These are phyloP conservation scores for Tringa solitaria DNA, from an alignment of 2,113 vertebrate genomes.

Conservation along the genomic window DNA sequence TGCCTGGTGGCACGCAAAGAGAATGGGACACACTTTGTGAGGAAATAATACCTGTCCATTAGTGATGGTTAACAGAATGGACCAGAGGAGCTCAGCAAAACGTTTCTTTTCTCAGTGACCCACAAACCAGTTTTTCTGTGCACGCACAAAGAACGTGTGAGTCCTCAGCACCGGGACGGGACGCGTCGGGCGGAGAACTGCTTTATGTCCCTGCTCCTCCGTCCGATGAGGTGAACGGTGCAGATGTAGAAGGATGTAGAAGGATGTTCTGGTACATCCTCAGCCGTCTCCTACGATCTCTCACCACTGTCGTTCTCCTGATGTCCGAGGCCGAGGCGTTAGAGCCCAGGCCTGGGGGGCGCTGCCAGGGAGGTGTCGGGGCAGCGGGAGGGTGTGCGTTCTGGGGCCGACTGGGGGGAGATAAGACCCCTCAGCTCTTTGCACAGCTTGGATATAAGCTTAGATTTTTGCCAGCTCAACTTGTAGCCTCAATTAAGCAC, in stretches of 20 bases:
- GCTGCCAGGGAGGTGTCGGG: not conserved
- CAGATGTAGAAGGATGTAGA: not conserved
- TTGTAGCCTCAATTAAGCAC: not conserved
- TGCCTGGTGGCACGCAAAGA: not conserved
- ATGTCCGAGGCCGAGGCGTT: not conserved
- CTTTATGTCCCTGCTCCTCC: not conserved
- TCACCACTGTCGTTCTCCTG: not conserved
- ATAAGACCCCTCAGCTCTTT: not conserved
- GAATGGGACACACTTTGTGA: not conserved
- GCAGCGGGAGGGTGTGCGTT: not conserved
- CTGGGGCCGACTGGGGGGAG: not conserved
- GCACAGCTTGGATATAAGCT: not conserved
- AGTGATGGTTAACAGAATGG: not conserved
- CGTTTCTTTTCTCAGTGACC: not conserved
- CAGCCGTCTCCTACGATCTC: fast-evolving
- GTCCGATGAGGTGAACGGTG: not conserved
- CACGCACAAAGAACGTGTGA: not conserved
- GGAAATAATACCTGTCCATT: not conserved
- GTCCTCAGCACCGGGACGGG: not conserved
- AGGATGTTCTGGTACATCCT: not conserved
- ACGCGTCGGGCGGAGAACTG: not conserved
- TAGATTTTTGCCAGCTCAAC: not conserved
- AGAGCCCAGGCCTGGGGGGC: not conserved
- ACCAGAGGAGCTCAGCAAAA: not conserved
- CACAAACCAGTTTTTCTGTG: not conserved